These are phyloP conservation scores for Rhyacophila evoluta DNA, from an alignment of 2,888 invertebrate species.

Conservation along the genomic window DNA sequence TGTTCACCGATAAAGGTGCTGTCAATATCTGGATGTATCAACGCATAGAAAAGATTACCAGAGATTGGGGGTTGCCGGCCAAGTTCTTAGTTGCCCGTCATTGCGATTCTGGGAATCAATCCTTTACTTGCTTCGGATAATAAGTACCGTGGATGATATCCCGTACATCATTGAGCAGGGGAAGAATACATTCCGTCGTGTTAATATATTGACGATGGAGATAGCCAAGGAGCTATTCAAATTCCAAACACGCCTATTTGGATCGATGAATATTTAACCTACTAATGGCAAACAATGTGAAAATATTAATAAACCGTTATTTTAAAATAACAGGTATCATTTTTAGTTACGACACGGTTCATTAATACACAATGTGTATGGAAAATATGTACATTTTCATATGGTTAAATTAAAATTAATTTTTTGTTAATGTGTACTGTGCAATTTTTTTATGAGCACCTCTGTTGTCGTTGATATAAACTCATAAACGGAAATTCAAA, in stretches of 20 bases:
- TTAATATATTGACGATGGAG: not conserved
- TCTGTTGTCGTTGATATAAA: no score
- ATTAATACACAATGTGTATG: no score
- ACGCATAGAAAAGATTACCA: constrained; percentile 25
- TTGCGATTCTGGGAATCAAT: constrained; percentile 42
- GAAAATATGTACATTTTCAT: no score
- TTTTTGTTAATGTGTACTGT: no score
- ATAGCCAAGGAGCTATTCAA: not conserved
- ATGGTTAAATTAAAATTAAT: no score
- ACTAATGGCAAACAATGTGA: not conserved
- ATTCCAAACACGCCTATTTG: not conserved
- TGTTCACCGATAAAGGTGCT: not conserved
- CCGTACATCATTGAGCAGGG: constrained; percentile 1
- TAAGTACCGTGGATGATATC: constrained; percentile 32
- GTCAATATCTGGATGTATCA: constrained; percentile 8
- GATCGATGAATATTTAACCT: not conserved
- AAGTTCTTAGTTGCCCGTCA: constrained; percentile 39
- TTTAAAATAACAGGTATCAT: no score
- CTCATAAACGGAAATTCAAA: no score
- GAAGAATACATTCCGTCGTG: constrained; percentile 1
- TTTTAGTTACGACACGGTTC: no score
- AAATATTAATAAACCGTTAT: no score
- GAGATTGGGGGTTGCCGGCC: constrained; percentile 35
- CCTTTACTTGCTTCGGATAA: constrained; percentile 37
- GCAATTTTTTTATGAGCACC: no score